Percentiles rank a stretch among this genome's conserved stretches.
Conservation (phyloP, 2,113 vertebrate species). For the Indri indri region DNA sequence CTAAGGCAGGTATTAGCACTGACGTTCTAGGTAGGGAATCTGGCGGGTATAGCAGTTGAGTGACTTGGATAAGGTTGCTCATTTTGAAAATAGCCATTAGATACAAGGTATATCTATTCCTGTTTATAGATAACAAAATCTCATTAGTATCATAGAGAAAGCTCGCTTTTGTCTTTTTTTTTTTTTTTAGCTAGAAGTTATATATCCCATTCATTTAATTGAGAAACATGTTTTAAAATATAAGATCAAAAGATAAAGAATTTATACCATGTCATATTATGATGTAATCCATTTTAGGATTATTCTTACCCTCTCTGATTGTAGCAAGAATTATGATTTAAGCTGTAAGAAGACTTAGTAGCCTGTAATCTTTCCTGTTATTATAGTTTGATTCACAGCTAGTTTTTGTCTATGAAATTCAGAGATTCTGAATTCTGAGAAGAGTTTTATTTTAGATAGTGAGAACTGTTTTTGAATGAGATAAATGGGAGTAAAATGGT, state of each 20-base stretch:
- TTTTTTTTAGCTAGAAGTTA: neutral
- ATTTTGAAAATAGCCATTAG: neutral
- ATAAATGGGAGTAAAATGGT: neutral
- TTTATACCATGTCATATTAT: constrained; percentile 34
- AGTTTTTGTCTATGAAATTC: constrained; percentile 39
- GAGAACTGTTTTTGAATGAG: neutral
- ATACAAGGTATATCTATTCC: neutral
- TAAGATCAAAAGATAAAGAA: neutral
- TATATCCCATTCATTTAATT: neutral
- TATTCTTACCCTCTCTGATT: constrained; percentile 14
- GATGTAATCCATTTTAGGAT: neutral
- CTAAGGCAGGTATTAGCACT: neutral
- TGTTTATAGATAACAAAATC: neutral
- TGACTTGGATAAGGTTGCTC: neutral
- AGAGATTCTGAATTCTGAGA: neutral
- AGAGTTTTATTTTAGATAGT: neutral
- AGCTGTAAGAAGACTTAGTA: constrained; percentile 11
- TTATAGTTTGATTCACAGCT: constrained; percentile 35
- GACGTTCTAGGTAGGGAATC: neutral
- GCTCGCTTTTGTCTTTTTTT: neutral
- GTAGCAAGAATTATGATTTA: constrained; percentile 33
- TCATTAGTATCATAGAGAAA: neutral
- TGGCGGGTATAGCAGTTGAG: neutral
- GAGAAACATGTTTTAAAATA: constrained; percentile 5
- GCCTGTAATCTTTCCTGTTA: neutral